Base-by-base conservation (phyloP, 2,888 invertebrate species). In the Nomada fucata region DNA sequence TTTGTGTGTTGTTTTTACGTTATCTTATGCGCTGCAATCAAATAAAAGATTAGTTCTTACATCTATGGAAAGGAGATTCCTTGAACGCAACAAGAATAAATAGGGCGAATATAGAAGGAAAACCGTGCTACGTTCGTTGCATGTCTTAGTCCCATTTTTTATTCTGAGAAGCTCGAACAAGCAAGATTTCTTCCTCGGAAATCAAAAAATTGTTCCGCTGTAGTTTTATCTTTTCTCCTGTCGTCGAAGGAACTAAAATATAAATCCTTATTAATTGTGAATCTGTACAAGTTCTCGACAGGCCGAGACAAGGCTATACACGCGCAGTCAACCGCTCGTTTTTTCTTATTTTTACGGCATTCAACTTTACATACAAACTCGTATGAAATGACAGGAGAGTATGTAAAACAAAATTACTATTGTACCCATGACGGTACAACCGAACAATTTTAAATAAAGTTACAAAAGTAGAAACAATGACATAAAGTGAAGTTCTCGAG, bases 21-120 rank as follows among this genome's bases (percentile, higher is more conserved):
- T 89, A 83, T 76, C 70, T 74, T 84, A 79, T 67, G 70, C 76
- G 75, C 82, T 84, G 74, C 29, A 70, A 82, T 79, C 75, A 60
- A 61, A 36, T 72, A 70, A 72, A 57, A 71, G 82, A 82, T 80
- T 71, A 70, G 42, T 74, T 67, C 81, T 83, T 86, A 83, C 63
- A 50, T 7, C 71, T 75, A 79, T 20, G 60, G 65, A 75, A 64
- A 76, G 60, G 76, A 59, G 61, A 57, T 55, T 61, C 47, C 53
- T 47, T 47, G 29, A 59, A 69, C 64, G 57, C 23, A 64, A 60
- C 59, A 29, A 26, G 78, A 75, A 57, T 55, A 53, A 72, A 20
- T 61, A 36, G 65, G 44, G 26, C 9, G 67, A 67, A 63, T 61
- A 69, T 57, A 57, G 26, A 53, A 53, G 55, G 60, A 23, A 70